Evolutionary conservation across 2,797 vertebrate species (phyloP), one percentile per base, ranked within the genome.

Genomic region (Sebastes paucispinis): DNA sequence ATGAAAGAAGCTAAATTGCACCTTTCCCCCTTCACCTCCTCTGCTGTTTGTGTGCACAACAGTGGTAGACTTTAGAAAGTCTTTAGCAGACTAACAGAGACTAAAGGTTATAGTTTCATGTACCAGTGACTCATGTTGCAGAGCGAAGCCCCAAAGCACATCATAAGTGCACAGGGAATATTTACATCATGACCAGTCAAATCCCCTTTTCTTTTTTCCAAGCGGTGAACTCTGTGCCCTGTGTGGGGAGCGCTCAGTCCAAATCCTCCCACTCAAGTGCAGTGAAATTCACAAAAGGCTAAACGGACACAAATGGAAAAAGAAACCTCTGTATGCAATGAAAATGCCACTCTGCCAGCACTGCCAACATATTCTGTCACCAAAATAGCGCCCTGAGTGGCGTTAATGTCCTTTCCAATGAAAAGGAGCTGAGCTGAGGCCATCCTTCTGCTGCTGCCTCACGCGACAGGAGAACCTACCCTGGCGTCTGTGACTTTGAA

Each of bases 401-500:
- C 39, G 8, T 11, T 57, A 4, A 34, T 79, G 75, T 68, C 34
- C 34, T 60, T n/a, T 69, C 63, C 16, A 47, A 55, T 58, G 52
- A n/a, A 71, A 67, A 20, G 27, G 36, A 55, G 6, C 31, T 39
- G 34, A 63, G 8, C 36, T 57, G 69, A 43, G 24, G 16, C 47
- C 20, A 3, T 27, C 25, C 5, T 22, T 50, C 36, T 54, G 50
- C 55, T 62, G 25, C 27, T 36, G 9, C 32, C 5, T 60, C 27
- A 47, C 3, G 5, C 39, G 16, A 50, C 50, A 79, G 24, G 55
- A 36, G n/a, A 59, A 95, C 96, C 83, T 84, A 99, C 98, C 96
- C 98, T 95, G 89, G 97, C 97, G 7, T 99, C 97, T 0, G 98
- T 99, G 93, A 99, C 97, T 91, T 99, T 99, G 93, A 99, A 99